A percentile compares a stretch with the other conserved stretches of the same genome.
Evolutionary conservation across 92 coral and sea anemone species (phyloP).

Genomic region (Parazoanthus swiftii): DNA sequence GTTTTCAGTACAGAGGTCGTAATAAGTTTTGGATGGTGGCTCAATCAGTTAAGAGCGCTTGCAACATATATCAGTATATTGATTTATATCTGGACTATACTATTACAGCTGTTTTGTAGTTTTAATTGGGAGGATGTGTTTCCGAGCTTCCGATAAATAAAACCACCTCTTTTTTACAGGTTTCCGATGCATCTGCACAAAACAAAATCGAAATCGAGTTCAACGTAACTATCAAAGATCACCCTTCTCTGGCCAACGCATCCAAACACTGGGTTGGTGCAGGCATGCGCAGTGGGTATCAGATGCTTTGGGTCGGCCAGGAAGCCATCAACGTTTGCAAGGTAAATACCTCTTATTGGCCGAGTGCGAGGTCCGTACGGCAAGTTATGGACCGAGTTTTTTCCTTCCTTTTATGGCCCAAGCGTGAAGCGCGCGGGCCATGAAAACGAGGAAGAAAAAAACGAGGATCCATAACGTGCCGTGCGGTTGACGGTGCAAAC

Average conservation of each 20-base stretch:
- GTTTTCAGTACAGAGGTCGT: too few relatives aligned
- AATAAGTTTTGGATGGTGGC: too few relatives aligned
- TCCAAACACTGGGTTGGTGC: slow-evolving; percentile 94
- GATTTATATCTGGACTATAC: not conserved
- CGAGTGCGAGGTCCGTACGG: too few relatives aligned
- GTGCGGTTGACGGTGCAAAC: too few relatives aligned
- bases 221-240: slow-evolving; percentile 76
- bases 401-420: too few relatives aligned
- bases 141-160: not conserved
- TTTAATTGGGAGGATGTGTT: not conserved
- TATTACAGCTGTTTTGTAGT: too few relatives aligned
- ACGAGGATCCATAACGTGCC: too few relatives aligned
- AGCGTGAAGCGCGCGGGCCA: too few relatives aligned
- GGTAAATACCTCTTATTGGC: slow-evolving; percentile 42
- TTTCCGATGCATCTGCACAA: slow-evolving; percentile 40
- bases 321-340: slow-evolving; percentile 76
- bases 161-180: slow-evolving; percentile 47
- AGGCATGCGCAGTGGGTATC: slow-evolving; percentile 92
- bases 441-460: too few relatives aligned
- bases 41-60: too few relatives aligned
- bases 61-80: too few relatives aligned
- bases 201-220: slow-evolving; percentile 69
- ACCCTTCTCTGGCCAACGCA: slow-evolving; percentile 70
- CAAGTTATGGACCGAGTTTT: too few relatives aligned
- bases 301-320: slow-evolving; percentile 97